Evolutionary conservation across 2,888 invertebrate genomes (phyloP), one percentile per base, ranked within the genome.

Genomic region (Colletes collaris): DNA sequence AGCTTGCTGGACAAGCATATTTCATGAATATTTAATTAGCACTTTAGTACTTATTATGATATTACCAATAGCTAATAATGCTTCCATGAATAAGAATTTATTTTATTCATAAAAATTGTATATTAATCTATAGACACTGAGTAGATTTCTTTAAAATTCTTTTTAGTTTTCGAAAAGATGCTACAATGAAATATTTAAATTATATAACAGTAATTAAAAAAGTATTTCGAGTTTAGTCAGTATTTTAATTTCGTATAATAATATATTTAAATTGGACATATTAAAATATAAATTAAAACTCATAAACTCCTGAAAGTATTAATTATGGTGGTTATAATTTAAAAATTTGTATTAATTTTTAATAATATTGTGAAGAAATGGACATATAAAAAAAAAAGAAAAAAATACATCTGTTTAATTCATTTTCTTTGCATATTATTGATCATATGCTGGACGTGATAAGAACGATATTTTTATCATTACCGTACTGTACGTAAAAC

Each of bases 1-100:
- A 63, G 76, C 71, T 83, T 85, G 76, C 79, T 73, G 79, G 76
- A 37, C 73, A 79, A 85, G 67, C 64, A 50, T 35, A 68, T 64
- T 19, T 53, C 52, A 69, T 49, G 40, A n/a, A 56, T 72, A 40
- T 52, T 46, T 37, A 40, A 46, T 35, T 63, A 46, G 10, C 7
- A 58, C 27, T 64, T 49, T 40, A 55, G 7, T 5, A 37, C n/a
- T 58, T 75, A 58, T 62, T 64, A 67, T 13, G 59, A 66, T 49
- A 6, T 56, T 73, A 59, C 1, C 13, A 67, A 19, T 40, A 59
- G 27, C 56, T 19, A 55, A 64, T 65, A 74, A 63, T 68, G 49
- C 56, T 76, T 63, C 56, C 40, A 66, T 35, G n/a, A 44, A 46
- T 59, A 4, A 3, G 49, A 65, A 69, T 53, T 64, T 64, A 40